These are phyloP conservation scores for Cuculus canorus DNA, from an alignment of 2,797 vertebrate genomes.

Conservation along the genomic window DNA sequence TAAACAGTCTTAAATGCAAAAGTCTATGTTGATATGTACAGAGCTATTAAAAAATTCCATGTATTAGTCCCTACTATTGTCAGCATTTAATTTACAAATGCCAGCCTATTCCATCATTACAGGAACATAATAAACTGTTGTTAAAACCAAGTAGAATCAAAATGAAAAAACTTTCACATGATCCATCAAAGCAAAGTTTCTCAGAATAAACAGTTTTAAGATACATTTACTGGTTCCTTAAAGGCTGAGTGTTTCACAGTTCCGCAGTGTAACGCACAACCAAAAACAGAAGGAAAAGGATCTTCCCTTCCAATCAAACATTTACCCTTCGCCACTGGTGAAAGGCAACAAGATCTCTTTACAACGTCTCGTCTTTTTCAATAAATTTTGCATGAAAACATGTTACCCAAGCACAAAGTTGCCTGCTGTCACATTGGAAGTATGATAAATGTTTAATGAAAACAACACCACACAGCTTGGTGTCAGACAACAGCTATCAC, in stretches of 20 bases:
- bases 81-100: background rate
- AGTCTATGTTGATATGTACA: background rate
- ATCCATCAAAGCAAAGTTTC: background rate
- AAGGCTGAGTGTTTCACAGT: background rate
- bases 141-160: background rate
- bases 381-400: conserved; percentile 99
- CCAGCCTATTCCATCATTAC: background rate
- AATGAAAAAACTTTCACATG: fast-evolving
- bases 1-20: background rate
- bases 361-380: conserved; percentile 87
- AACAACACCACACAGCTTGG: conserved; percentile 90
- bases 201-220: background rate
- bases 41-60: background rate
- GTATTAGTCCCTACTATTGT: background rate
- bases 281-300: background rate
- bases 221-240: background rate
- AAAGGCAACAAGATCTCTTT: conserved; percentile 90
- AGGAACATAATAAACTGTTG: background rate
- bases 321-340: conserved; percentile 87
- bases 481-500: conserved; percentile 90
- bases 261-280: background rate
- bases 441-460: conserved; percentile 98
- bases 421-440: conserved; percentile 94
- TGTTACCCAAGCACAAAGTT: conserved; percentile 87
- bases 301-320: conserved; percentile 77